These are phyloP conservation scores for Discoglossus pictus DNA, from an alignment of 2,797 vertebrate species.

Conservation along the genomic window DNA sequence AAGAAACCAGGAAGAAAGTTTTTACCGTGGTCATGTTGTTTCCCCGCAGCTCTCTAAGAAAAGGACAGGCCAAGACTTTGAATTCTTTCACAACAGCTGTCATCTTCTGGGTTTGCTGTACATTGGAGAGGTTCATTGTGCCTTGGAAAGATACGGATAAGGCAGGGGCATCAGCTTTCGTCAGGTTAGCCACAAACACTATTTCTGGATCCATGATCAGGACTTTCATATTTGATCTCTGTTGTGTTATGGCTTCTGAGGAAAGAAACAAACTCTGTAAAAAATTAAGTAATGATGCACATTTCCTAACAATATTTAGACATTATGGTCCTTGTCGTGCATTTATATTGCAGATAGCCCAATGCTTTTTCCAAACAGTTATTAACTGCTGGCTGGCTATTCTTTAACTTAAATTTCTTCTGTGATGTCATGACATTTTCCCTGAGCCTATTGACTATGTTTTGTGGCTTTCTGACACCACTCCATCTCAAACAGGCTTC, in stretches of 20 bases:
- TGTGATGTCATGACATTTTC: no score
- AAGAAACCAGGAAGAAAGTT: no score
- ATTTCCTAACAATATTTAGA: no score
- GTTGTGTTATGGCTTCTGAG: conserved; percentile 57
- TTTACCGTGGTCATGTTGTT: conserved; percentile 84
- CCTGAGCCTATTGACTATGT: no score
- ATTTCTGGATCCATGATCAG: conserved; percentile 90
- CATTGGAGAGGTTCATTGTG: conserved; percentile 71
- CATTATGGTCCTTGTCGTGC: no score
- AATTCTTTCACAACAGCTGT: conserved; percentile 81
- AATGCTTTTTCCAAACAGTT: no score
- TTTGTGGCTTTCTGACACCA: no score
- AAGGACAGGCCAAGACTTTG: conserved; percentile 87
- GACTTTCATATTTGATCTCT: conserved; percentile 73
- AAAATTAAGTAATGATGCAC: no score
- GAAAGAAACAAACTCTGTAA: conserved; percentile 28
- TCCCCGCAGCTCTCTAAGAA: conserved; percentile 76
- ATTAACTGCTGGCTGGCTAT: no score
- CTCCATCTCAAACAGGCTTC: no score
- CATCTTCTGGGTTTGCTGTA: conserved; percentile 70
- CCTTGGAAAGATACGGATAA: conserved; percentile 86
- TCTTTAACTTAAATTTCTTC: no score
- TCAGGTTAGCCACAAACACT: conserved; percentile 90
- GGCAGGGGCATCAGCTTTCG: conserved; percentile 84
- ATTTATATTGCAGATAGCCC: no score